Conservation (phyloP, 2,113 vertebrate species). For the Calyptommatus sinebrachiatus region DNA sequence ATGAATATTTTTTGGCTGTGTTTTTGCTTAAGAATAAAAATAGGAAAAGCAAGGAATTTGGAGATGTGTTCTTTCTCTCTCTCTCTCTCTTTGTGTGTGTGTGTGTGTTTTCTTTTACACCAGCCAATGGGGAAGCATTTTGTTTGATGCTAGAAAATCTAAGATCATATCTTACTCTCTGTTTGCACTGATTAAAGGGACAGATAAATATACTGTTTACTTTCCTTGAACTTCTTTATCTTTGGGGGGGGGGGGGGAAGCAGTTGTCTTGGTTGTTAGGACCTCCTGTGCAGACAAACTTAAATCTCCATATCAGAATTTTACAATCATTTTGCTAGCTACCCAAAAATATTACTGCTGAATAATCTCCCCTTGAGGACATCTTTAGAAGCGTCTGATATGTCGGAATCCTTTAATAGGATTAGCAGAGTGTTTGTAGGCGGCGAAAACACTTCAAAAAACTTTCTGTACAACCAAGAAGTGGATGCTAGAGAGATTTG, state of each 20-base stretch:
- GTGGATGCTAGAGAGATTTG: not conserved
- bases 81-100: too few species aligned
- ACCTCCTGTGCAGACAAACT: not conserved
- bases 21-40: constrained; percentile 13
- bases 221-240: constrained; percentile 19
- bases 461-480: constrained; percentile 6
- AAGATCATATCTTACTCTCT: constrained; percentile 40
- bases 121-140: constrained; percentile 10
- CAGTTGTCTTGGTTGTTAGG: not conserved
- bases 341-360: constrained; percentile 38
- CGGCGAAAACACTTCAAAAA: constrained; percentile 23
- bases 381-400: constrained; percentile 48
- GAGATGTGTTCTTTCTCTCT: too few species aligned
- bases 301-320: constrained; percentile 33
- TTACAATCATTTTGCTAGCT: constrained; percentile 60
- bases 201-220: constrained; percentile 34
- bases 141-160: constrained; percentile 15
- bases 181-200: constrained; percentile 30
- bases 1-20: not conserved
- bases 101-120: not conserved
- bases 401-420: constrained; percentile 33
- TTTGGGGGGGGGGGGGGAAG: constrained; percentile 18
- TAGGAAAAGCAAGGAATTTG: not conserved
- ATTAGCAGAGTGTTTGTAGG: constrained; percentile 36
- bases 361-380: constrained; percentile 60